Base-by-base conservation (phyloP, 2,888 invertebrate species). In the Cheilosia grossa region DNA sequence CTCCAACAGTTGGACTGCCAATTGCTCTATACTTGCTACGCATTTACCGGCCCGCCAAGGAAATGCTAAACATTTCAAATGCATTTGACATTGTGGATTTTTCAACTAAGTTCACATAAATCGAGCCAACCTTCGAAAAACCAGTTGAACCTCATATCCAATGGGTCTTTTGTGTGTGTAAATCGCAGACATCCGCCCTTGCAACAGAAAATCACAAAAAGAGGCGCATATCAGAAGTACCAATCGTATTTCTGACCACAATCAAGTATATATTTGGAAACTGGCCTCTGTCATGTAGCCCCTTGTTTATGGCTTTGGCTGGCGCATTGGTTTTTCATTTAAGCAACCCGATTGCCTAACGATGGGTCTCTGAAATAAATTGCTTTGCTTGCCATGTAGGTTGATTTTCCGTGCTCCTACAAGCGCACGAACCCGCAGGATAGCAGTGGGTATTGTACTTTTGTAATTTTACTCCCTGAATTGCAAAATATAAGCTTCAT, bases 241-340 rank as follows among this genome's bases (percentile, higher is more conserved):
- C 21, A 37, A 21, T 10, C 19, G 56, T 37, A 37, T 56, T 56
- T 9, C 42, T 13, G 27, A 30, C 9, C 17, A 47, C 44, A n/a
- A 47, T 47, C n/a, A 9, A 42, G 33, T 44, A 73, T 73, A 63
- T 63, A 73, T 63, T 73, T 54, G 15, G 30, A 40, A 73, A 73
- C 63, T 73, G 61, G 61, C 59, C 53, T 30, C 61, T 61, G 61
- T 72, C 72, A 72, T 61, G 59, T 33, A 30, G 61, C 40, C 51
- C 42, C 2, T 72, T 49, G 51, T 72, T 72, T 72, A 72, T 61
- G 53, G 42, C 72, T 53, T 72, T 53, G 61, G 59, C 49, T 70
- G 37, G 49, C 49, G 70, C 61, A 61, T 53, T 51, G 59, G 73
- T 73, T 59, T 47, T 30, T 37, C 61, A 13, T 30, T 63, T 10